Evolutionary conservation across 1,140 invertebrate genomes (phyloP), one percentile per base, ranked within the genome.

Genomic region (Mya arenaria): DNA sequence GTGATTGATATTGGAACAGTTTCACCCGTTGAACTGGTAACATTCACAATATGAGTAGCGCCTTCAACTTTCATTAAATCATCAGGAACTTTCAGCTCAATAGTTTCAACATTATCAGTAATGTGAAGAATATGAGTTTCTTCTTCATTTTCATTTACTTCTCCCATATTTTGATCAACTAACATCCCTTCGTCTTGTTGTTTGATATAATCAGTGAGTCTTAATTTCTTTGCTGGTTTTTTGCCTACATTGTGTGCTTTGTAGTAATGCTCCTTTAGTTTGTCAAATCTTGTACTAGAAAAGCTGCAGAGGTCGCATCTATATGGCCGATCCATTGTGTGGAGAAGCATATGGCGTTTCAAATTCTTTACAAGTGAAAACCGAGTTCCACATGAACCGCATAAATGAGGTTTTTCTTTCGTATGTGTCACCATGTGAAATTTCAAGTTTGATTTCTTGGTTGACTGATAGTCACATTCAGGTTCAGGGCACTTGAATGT

Each of bases 351-450:
- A 68, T 92, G 91, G 30, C 89, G 80, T 23, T 85, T 84, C 85
- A 91, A 83, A 74, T 91, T 92, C 69, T 91, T 90, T n/a, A 88
- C 84, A 41, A 90, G 82, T 0, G 90, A 91, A 68, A 92, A 92
- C 39, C 84, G 85, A 36, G 90, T 85, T 10, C 95, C 94, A 90
- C 95, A 96, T 19, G 94, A 92, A 34, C 93, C 91, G 88, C 95
- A 96, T 55, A 94, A 92, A 90, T 95, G 95, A 5, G 95, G 94
- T 63, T 94, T 94, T 28, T 94, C 94, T 77, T 94, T 93, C 3
- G 93, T 94, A 77, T 95, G 94, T 0, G 94, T 95, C 39, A 93
- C 73, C 68, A 94, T 93, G 73, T 92, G 91, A 73, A 90, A 89
- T 65, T 92, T 92, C 41, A 92, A 84, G 82, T 91, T 92, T 81